Evolutionary conservation across 2,888 invertebrate species (phyloP).

Genomic region (Torymus auratus): DNA sequence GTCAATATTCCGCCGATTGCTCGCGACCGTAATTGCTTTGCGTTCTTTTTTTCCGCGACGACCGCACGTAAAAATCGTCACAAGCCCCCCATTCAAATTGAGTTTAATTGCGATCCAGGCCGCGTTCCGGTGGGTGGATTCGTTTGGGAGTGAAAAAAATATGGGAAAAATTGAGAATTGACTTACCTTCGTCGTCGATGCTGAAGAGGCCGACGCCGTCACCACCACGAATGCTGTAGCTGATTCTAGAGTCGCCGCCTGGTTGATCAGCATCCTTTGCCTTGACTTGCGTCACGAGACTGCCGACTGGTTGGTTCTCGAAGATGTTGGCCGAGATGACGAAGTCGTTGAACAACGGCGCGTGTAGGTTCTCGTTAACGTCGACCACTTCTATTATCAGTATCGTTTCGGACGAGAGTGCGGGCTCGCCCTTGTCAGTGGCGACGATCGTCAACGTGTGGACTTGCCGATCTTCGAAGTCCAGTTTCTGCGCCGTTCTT

Average conservation of each 20-base stretch:
- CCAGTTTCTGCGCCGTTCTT: conserved; percentile 86
- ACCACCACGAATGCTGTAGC: conserved; percentile 92
- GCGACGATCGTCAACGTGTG: conserved; percentile 92
- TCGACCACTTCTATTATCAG: conserved; percentile 93
- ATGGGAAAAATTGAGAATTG: not conserved
- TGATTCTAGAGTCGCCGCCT: conserved; percentile 88
- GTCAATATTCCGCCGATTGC: conserved; percentile 36
- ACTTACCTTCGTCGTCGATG: conserved; percentile 91
- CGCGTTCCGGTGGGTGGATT: too few relatives aligned
- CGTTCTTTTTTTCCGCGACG: not conserved
- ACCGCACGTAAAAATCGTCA: not conserved
- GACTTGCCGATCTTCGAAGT: conserved; percentile 93
- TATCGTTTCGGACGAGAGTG: conserved; percentile 87
- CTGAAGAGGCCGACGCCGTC: conserved; percentile 94
- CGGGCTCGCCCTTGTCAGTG: conserved; percentile 89
- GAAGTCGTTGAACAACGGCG: conserved; percentile 90
- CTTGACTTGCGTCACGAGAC: conserved; percentile 86
- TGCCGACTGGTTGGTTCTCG: conserved; percentile 89
- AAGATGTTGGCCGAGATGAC: conserved; percentile 85
- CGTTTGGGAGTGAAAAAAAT: not conserved
- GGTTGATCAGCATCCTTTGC: conserved; percentile 89
- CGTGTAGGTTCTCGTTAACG: conserved; percentile 93
- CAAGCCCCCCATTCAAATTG: not conserved
- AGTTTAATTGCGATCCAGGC: conserved; percentile 1
- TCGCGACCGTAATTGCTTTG: conserved; percentile 14